These are phyloP conservation scores for Tinea pellionella DNA, from an alignment of 2,888 invertebrate species.

Conservation along the genomic window DNA sequence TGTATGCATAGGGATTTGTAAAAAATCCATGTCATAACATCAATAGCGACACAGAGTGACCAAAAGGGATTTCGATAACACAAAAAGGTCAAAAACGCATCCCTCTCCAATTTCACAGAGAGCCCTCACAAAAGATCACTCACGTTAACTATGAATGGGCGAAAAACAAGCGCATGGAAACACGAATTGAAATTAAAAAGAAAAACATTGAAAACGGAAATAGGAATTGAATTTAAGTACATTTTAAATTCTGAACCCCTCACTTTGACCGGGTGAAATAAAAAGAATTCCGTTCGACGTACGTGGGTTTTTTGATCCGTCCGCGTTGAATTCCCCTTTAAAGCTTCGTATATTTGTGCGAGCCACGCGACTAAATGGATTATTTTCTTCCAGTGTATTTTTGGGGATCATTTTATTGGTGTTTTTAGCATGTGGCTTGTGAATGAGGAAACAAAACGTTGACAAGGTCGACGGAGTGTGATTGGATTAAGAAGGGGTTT, in stretches of 20 bases:
- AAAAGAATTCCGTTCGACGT: constrained; percentile 54
- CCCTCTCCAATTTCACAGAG: constrained; percentile 58
- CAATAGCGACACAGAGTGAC: neutral
- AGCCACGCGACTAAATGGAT: constrained; percentile 67
- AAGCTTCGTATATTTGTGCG: constrained; percentile 41
- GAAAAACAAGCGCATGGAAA: constrained; percentile 47
- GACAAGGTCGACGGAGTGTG: constrained; percentile 60
- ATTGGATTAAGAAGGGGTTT: constrained; percentile 66
- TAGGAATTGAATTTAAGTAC: constrained; percentile 66
- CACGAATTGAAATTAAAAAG: constrained; percentile 59
- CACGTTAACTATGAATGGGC: constrained; percentile 64
- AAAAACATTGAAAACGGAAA: constrained; percentile 55
- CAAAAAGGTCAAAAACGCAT: constrained; percentile 6
- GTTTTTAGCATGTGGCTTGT: constrained; percentile 11
- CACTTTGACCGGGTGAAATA: constrained; percentile 59
- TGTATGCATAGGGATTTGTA: too few relatives aligned
- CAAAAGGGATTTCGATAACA: neutral
- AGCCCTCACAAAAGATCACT: constrained; percentile 65
- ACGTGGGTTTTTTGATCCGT: constrained; percentile 55
- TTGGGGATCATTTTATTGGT: constrained; percentile 21
- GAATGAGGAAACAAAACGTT: constrained; percentile 58
- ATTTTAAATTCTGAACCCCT: constrained; percentile 58
- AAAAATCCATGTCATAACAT: neutral
- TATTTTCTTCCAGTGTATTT: constrained; percentile 61
- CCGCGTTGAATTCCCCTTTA: constrained; percentile 51